Evolutionary conservation across 2,888 invertebrate species (phyloP), one percentile per base, ranked within the genome.

Genomic region (Serripes groenlandicus): DNA sequence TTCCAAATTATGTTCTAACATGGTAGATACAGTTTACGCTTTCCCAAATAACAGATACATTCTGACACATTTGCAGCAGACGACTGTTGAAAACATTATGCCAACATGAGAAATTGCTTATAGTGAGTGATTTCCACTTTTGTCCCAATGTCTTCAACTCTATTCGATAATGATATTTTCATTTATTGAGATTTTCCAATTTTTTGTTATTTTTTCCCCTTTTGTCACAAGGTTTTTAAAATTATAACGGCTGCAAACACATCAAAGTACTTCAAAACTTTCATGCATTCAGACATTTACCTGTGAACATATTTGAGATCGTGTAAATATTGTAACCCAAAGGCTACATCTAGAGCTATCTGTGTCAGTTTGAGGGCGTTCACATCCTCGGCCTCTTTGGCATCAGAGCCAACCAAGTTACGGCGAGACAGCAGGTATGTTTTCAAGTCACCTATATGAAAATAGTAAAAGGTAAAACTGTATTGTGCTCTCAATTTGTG

Each of bases 271-370:
- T n/a, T n/a, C n/a, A n/a, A n/a, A n/a, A n/a, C n/a, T n/a, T 21
- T 21, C 49, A 49, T 21, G 49, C 49, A 15, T 49, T 21, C 7
- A 49, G 1, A 49, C 1, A 64, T 83, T 88, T 89, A 96, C 96
- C 96, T 95, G 95, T 98, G 98, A 77, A 98, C 97, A 95, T 97
- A 98, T 95, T 97, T 97, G 91, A 97, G 95, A 92, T 97, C 96
- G 32, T 97, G 97, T 88, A 98, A 96, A 95, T 98, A 98, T 71
- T 97, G 96, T 66, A 98, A 96, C 32, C 97, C 98, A 88, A 97
- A 95, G 9, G 98, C 97, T 35, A 97, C 97, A 95, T 98, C 98
- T 88, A 97, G 95, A n/a, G 98, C 97, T 97, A 98, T 97, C 87
- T 96, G 95, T 0, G 98, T 98, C 30, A 98, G 95, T 73, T 97